phyloP scores from a whole-genome alignment of 2,113 vertebrate species.

The Bungarus multicinctus region DNA sequence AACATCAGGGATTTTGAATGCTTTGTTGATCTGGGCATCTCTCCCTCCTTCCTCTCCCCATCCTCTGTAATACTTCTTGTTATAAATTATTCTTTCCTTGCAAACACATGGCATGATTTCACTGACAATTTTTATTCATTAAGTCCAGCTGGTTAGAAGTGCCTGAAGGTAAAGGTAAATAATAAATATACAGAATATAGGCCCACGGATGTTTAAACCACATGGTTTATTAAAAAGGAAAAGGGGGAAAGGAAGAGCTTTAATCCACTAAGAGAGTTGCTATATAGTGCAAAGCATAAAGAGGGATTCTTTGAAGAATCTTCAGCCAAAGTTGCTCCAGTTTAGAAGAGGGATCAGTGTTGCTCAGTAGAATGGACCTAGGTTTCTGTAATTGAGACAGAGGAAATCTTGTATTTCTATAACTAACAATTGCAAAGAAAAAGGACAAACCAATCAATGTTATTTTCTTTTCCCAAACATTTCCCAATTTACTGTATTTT shows the following conservation, averaged over 20 bases:
- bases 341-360: not conserved
- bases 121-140: constrained; percentile 68
- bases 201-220: constrained; percentile 60
- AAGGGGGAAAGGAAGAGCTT: constrained; percentile 48
- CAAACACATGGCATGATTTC: constrained; percentile 63
- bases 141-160: constrained; percentile 68
- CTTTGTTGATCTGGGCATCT: constrained; percentile 49
- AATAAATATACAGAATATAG: not conserved
- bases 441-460: not conserved
- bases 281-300: constrained; percentile 28
- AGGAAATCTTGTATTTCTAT: not conserved
- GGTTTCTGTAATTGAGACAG: not conserved
- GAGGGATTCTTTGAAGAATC: constrained; percentile 5
- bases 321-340: not conserved
- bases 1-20: constrained; percentile 48
- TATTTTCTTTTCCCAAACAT: not conserved
- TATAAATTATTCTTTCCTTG: constrained; percentile 65
- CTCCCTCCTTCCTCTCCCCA: constrained; percentile 35
- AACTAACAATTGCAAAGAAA: not conserved
- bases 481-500: not conserved
- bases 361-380: not conserved
- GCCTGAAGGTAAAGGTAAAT: constrained; percentile 68
- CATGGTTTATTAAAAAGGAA: constrained; percentile 61
- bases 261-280: constrained; percentile 55
- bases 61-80: constrained; percentile 57